Conservation (phyloP, 2,113 vertebrate genomes). For the Polyodon spathula region DNA sequence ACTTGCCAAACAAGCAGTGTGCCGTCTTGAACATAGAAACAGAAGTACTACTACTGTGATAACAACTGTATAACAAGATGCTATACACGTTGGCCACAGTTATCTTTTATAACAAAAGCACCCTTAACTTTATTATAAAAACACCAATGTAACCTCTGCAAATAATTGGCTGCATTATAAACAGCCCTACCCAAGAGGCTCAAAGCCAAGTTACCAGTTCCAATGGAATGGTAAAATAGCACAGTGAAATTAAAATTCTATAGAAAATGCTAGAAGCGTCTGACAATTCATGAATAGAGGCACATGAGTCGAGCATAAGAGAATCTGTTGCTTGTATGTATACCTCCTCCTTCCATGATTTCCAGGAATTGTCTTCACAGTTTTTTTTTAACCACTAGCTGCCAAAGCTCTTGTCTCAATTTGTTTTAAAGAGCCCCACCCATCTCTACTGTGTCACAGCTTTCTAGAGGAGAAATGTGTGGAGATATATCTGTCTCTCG, state of each 20-base stretch:
- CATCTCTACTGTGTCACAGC: conserved; percentile 2
- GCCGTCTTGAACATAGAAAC: no score
- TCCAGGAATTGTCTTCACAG: neutral
- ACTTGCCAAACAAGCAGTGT: no score
- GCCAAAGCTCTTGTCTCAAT: neutral
- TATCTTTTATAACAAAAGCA: neutral
- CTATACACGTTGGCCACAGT: no score
- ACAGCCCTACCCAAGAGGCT: neutral
- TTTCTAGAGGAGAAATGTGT: conserved; percentile 61
- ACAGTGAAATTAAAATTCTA: conserved; percentile 14
- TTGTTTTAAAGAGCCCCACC: neutral
- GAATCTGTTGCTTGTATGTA: no score
- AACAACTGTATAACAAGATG: no score
- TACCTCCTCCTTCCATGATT: no score
- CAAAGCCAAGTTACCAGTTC: neutral
- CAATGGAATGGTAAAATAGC: conserved; percentile 27
- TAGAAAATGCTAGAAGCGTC: no score
- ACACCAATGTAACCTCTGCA: neutral
- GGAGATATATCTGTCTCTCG: conserved; percentile 67
- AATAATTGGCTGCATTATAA: conserved; percentile 1
- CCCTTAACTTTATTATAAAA: neutral
- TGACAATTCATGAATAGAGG: no score
- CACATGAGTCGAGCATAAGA: no score
- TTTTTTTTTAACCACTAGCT: conserved; percentile 5
- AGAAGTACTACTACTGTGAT: no score